Evolutionary conservation across 2,113 vertebrate genomes (phyloP).

Genomic region (Sapajus apella): DNA sequence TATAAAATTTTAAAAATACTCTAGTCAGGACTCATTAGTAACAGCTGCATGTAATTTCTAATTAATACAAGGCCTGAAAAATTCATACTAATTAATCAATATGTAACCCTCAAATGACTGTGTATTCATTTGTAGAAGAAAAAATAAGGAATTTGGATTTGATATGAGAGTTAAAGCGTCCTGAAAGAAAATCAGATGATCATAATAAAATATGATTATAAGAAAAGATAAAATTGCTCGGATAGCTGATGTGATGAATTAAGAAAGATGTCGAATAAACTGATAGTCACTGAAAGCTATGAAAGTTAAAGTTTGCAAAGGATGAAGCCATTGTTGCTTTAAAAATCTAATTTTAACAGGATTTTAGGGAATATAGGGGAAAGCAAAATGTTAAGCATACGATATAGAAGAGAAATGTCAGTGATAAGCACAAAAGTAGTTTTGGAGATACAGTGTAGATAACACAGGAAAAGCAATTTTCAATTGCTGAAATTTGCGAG

Average conservation of each 20-base stretch:
- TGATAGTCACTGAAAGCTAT: background rate
- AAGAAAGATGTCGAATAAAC: background rate
- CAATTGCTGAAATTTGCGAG: conserved; percentile 26
- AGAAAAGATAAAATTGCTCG: conserved; percentile 3
- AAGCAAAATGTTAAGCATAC: background rate
- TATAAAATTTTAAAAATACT: background rate
- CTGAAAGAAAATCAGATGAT: background rate
- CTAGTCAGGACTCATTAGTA: background rate
- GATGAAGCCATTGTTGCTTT: background rate
- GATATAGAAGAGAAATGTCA: background rate
- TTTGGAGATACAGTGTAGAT: conserved; percentile 17
- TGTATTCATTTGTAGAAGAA: background rate
- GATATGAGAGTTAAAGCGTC: background rate
- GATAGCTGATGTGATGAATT: background rate
- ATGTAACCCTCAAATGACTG: background rate
- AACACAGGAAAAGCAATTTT: conserved; percentile 21
- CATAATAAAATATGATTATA: background rate
- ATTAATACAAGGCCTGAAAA: background rate
- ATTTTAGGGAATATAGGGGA: background rate
- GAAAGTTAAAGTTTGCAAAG: background rate
- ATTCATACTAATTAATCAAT: background rate
- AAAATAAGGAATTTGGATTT: conserved; percentile 6
- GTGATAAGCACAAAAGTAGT: background rate
- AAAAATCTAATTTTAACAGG: background rate
- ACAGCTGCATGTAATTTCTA: background rate